Conservation (phyloP, 2,113 vertebrate species). For the Ammodramus savannarum region DNA sequence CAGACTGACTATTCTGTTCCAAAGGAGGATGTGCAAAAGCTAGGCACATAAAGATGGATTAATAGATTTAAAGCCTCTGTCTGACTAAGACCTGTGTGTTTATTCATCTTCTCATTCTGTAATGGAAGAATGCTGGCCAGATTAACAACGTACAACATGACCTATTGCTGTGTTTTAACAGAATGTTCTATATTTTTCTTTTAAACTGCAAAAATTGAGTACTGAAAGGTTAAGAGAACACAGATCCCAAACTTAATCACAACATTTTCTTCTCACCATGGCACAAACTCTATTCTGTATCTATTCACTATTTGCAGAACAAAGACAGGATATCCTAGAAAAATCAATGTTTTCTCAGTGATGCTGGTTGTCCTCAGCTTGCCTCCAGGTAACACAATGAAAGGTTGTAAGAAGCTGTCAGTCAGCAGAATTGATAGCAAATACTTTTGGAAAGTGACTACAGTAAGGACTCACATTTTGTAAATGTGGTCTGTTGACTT, state of each 20-base stretch:
- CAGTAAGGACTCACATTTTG: background rate
- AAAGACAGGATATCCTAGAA: background rate
- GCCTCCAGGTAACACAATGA: background rate
- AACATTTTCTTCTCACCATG: background rate
- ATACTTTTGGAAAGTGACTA: background rate
- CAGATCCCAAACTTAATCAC: background rate
- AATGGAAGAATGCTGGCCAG: background rate
- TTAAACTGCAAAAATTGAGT: background rate
- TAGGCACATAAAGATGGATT: background rate
- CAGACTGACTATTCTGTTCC: background rate
- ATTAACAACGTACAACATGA: background rate
- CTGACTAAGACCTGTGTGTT: background rate
- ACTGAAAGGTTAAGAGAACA: background rate
- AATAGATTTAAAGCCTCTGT: background rate
- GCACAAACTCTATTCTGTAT: background rate
- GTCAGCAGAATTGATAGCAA: background rate
- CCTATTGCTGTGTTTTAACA: background rate
- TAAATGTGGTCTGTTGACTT: background rate
- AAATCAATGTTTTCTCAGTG: conserved; percentile 5
- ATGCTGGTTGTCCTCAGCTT: background rate
- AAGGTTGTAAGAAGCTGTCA: background rate
- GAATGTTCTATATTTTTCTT: background rate
- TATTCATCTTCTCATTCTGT: background rate
- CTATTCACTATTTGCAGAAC: background rate
- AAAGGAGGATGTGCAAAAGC: background rate